Conservation (phyloP, 2,888 invertebrate species). For the Brenthis daphne region DNA sequence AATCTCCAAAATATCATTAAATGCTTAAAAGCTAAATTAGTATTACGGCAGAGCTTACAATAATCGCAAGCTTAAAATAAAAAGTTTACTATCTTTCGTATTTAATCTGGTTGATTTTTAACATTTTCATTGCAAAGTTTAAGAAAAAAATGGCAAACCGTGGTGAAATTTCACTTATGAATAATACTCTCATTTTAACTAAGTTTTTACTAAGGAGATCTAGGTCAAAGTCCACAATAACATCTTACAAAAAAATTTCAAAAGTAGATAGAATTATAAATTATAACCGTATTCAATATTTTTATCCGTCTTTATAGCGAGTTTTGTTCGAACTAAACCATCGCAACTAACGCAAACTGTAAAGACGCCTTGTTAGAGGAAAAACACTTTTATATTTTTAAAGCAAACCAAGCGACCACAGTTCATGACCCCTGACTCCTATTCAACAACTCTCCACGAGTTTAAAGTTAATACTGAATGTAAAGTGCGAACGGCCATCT, state of each 20-base stretch:
- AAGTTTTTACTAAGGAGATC: too few species aligned
- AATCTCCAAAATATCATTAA: conserved; percentile 11
- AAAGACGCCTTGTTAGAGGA: conserved; percentile 29
- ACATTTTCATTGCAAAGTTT: conserved; percentile 2
- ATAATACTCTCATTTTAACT: too few species aligned
- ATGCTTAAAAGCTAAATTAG: conserved; percentile 21
- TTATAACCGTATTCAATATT: conserved; percentile 27
- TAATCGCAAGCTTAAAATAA: conserved; percentile 8
- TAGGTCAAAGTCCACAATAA: background rate
- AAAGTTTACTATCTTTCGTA: conserved; percentile 14
- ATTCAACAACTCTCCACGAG: conserved; percentile 28
- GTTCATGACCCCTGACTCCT: conserved; percentile 25
- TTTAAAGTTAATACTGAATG: conserved; percentile 25
- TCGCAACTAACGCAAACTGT: conserved; percentile 29
- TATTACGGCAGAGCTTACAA: conserved; percentile 8
- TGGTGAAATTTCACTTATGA: too few species aligned
- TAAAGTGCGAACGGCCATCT: conserved; percentile 32
- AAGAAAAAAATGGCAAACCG: background rate
- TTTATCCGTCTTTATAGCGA: conserved; percentile 20
- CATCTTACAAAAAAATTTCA: conserved; percentile 1
- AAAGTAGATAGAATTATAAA: conserved; percentile 17
- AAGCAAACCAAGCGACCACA: conserved; percentile 30
- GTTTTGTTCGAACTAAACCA: conserved; percentile 31
- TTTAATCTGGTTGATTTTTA: conserved; percentile 18
- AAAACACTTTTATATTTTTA: conserved; percentile 39